These are phyloP conservation scores for Procambarus virginalis DNA, from an alignment of 1,140 invertebrate genomes.

Conservation along the genomic window DNA sequence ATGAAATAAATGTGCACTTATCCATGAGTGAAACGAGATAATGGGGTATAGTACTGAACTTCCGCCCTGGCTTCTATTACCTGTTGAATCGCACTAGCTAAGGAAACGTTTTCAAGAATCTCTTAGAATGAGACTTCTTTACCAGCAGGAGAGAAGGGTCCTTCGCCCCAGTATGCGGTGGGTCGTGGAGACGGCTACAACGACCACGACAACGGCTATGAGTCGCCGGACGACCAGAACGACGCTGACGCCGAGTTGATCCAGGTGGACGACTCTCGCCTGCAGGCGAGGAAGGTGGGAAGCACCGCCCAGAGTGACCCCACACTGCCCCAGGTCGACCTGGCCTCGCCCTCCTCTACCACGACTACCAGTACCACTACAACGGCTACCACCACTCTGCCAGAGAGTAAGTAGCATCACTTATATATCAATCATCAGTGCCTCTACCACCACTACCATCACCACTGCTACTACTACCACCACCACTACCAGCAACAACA, in stretches of 20 bases:
- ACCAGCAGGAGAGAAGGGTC: conserved; percentile 17
- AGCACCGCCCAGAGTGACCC: conserved; percentile 49
- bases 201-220: too few species aligned
- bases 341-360: conserved; percentile 7
- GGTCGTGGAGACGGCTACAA: conserved; percentile 3
- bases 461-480: background rate
- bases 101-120: too few species aligned
- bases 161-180: conserved; percentile 3
- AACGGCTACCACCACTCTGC: conserved; percentile 26
- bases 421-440: too few species aligned
- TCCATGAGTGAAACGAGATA: too few species aligned
- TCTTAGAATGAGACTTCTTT: too few species aligned
- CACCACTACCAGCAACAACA: background rate
- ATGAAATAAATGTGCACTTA: too few species aligned
- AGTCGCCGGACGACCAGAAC: conserved; percentile 6
- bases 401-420: conserved; percentile 32
- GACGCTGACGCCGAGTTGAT: background rate
- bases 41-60: too few species aligned
- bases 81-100: too few species aligned
- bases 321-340: conserved; percentile 34
- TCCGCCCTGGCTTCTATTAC: too few species aligned
- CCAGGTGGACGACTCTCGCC: background rate
- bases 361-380: background rate
- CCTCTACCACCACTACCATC: too few species aligned
- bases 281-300: conserved; percentile 44